These are phyloP conservation scores for Eueides isabella DNA, from an alignment of 1,140 invertebrate genomes.

Conservation along the genomic window DNA sequence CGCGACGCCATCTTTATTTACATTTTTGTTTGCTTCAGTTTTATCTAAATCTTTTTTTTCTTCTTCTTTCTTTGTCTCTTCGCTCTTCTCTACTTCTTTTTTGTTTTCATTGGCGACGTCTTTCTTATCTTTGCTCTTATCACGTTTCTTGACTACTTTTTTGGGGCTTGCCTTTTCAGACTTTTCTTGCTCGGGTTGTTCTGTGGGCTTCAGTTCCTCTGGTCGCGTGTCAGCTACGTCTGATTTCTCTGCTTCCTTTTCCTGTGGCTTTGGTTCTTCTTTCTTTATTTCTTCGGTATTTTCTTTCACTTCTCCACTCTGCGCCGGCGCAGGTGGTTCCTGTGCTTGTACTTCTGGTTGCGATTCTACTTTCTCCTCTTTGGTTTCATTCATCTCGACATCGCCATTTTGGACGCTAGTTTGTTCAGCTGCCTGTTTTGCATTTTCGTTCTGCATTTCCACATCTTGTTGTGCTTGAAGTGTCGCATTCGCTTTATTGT, in stretches of 20 bases:
- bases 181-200: conserved; percentile 39
- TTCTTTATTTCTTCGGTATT: conserved; percentile 39
- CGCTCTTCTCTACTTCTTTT: conserved; percentile 50
- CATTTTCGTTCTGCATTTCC: conserved; percentile 58
- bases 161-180: conserved; percentile 60
- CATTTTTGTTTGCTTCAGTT: conserved; percentile 48
- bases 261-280: conserved; percentile 22
- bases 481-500: conserved; percentile 65
- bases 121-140: conserved; percentile 79
- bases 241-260: conserved; percentile 33
- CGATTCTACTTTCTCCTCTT: conserved; percentile 49
- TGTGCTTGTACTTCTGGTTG: conserved; percentile 35
- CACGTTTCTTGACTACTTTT: conserved; percentile 71
- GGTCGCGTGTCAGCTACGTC: conserved; percentile 38
- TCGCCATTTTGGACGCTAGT: conserved; percentile 65
- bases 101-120: conserved; percentile 54
- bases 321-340: conserved; percentile 19
- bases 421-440: conserved; percentile 43
- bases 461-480: conserved; percentile 59
- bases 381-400: conserved; percentile 70
- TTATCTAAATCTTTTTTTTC: conserved; percentile 56
- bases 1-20: conserved; percentile 40
- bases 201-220: conserved; percentile 26
- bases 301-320: conserved; percentile 37
- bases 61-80: conserved; percentile 49